Percentiles rank a stretch among this genome's conserved stretches.
phyloP scores from a whole-genome alignment of 2,113 vertebrate species.

The Pantherophis guttatus region DNA sequence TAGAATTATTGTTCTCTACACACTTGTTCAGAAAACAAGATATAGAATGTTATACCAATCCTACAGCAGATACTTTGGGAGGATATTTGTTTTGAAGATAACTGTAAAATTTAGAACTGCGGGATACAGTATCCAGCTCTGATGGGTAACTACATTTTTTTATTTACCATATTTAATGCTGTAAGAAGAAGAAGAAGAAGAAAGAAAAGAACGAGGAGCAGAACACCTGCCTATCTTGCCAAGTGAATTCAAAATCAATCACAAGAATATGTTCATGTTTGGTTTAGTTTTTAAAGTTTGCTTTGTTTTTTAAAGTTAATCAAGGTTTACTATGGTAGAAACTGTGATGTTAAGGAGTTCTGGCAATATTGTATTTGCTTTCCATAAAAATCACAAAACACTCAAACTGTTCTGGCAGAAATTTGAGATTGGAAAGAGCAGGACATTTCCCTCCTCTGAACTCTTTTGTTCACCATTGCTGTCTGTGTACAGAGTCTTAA shows the following conservation, averaged over 20 bases:
- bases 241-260: slow-evolving; percentile 21
- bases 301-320: background rate
- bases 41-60: background rate
- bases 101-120: background rate
- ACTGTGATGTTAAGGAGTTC: background rate
- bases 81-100: slow-evolving; percentile 1
- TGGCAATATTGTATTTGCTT: slow-evolving; percentile 23
- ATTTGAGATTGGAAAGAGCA: fast-evolving
- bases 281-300: slow-evolving; percentile 5
- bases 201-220: background rate
- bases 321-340: slow-evolving; percentile 12
- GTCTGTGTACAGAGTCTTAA: slow-evolving; percentile 1
- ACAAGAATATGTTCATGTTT: slow-evolving; percentile 23
- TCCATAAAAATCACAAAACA: slow-evolving; percentile 15
- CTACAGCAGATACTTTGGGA: background rate
- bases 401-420: slow-evolving; percentile 4
- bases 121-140: background rate
- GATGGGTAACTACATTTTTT: background rate
- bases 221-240: background rate
- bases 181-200: background rate
- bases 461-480: slow-evolving; percentile 11
- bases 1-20: background rate
- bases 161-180: background rate
- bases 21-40: background rate
- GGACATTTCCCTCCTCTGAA: background rate